Conservation (phyloP, 1,140 invertebrate genomes). For the Ips typographus region DNA sequence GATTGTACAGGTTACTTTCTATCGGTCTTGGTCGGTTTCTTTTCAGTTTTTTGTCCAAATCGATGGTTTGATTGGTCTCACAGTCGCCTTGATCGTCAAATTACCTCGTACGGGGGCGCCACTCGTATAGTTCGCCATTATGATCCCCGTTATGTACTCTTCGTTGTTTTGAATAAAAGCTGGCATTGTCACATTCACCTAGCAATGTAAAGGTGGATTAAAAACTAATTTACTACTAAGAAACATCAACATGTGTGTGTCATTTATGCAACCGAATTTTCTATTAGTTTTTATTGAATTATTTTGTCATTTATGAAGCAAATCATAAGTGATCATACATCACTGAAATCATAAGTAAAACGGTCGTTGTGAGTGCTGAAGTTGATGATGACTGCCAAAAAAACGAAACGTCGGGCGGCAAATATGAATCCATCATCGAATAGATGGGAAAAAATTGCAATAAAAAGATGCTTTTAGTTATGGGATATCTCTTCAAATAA, state of each 20-base stretch:
- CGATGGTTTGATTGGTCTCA: conserved; percentile 64
- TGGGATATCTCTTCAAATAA: too few relatives aligned
- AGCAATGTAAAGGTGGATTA: conserved; percentile 29
- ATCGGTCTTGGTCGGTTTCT: conserved; percentile 31
- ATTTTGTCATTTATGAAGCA: too few relatives aligned
- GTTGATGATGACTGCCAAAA: too few relatives aligned
- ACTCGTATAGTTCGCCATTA: conserved; percentile 93
- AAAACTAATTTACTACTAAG: background rate
- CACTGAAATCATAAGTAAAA: too few relatives aligned
- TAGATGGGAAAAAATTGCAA: too few relatives aligned
- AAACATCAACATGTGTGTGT: background rate
- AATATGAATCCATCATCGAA: too few relatives aligned
- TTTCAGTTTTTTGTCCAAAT: conserved; percentile 44
- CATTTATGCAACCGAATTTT: background rate
- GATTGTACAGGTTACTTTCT: conserved; percentile 26
- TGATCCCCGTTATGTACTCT: conserved; percentile 75
- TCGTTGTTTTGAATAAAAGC: conserved; percentile 89
- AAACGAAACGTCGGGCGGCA: too few relatives aligned
- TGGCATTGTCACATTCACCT: conserved; percentile 94
- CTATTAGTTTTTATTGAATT: too few relatives aligned
- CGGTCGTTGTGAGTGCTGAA: too few relatives aligned
- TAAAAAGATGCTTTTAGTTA: too few relatives aligned
- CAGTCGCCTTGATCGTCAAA: conserved; percentile 77
- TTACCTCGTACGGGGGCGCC: conserved; percentile 82
- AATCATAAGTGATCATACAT: too few relatives aligned